Percentiles rank a stretch among this genome's conserved stretches.
phyloP scores from a whole-genome alignment of 2,113 vertebrate genomes.

The Nibea albiflora region DNA sequence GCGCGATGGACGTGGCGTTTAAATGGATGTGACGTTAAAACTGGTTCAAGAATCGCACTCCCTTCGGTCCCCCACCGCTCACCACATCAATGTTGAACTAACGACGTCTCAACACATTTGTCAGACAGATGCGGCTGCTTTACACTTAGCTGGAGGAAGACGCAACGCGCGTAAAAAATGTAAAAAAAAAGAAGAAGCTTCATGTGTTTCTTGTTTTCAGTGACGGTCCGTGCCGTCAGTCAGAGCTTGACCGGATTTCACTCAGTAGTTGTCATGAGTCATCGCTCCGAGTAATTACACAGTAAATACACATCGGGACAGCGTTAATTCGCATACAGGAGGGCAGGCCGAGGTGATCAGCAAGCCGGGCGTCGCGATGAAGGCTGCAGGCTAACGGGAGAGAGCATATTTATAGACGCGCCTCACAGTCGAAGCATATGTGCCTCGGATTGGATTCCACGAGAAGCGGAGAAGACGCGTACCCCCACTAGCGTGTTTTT shows the following conservation, averaged over 20 bases:
- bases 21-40: conserved; percentile 69
- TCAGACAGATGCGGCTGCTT: conserved; percentile 71
- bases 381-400: conserved; percentile 21
- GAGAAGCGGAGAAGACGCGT: neutral
- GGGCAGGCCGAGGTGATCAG: neutral
- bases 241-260: conserved; percentile 48
- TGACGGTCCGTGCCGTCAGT: conserved; percentile 62
- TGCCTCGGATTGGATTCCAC: conserved; percentile 28
- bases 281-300: conserved; percentile 27
- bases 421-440: conserved; percentile 30
- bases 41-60: conserved; percentile 39
- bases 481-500: conserved; percentile 27
- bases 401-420: conserved; percentile 51
- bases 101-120: conserved; percentile 72
- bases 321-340: conserved; percentile 12
- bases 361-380: conserved; percentile 35
- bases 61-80: conserved; percentile 9
- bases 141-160: conserved; percentile 48
- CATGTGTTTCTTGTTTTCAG: conserved; percentile 58
- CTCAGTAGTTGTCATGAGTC: conserved; percentile 52
- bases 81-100: conserved; percentile 66
- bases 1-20: conserved; percentile 43
- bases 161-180: conserved; percentile 33
- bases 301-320: neutral
- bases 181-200: conserved; percentile 17